Percentiles rank a stretch among this genome's conserved stretches.
phyloP scores from a whole-genome alignment of 2,113 vertebrate species.

The Holacanthus passer region DNA sequence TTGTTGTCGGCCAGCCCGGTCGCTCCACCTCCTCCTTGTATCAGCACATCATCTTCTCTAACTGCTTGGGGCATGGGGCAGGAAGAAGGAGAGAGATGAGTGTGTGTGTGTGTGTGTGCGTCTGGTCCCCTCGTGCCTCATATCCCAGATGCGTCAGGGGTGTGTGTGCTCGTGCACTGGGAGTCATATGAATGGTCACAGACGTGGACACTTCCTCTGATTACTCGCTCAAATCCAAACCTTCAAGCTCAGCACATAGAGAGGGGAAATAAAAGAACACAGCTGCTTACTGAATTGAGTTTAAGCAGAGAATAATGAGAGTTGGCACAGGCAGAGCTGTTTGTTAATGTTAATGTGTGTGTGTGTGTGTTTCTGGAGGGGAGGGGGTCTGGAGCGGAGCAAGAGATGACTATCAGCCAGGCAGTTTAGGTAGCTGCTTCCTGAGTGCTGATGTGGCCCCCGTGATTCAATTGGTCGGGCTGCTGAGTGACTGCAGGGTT shows the following conservation, averaged over 20 bases:
- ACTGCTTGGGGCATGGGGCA: constrained; percentile 50
- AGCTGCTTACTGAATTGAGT: constrained; percentile 45
- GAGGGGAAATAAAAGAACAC: constrained; percentile 6
- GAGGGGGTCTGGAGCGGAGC: constrained; percentile 17
- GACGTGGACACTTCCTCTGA: constrained; percentile 13
- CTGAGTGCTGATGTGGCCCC: constrained; percentile 78
- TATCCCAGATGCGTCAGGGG: constrained; percentile 19
- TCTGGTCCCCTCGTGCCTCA: constrained; percentile 37
- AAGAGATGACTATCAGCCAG: constrained; percentile 72
- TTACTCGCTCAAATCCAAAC: constrained; percentile 16
- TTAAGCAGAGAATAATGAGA: constrained; percentile 66
- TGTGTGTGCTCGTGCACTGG: constrained; percentile 11
- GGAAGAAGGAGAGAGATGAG: constrained; percentile 28
- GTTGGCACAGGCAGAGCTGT: constrained; percentile 46
- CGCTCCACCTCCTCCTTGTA: constrained; percentile 66
- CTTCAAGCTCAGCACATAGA: constrained; percentile 27
- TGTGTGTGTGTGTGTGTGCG: constrained; percentile 32
- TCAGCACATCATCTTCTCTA: constrained; percentile 62
- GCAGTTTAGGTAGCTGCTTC: constrained; percentile 76
- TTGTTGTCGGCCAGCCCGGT: constrained; percentile 62
- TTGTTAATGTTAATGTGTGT: constrained; percentile 42
- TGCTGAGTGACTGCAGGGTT: constrained; percentile 63
- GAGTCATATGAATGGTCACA: constrained; percentile 35
- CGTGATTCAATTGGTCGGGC: constrained; percentile 62
- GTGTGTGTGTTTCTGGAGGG: constrained; percentile 26